Evolutionary conservation across 1,140 invertebrate species (phyloP).

Genomic region (Diachasma alloeum): DNA sequence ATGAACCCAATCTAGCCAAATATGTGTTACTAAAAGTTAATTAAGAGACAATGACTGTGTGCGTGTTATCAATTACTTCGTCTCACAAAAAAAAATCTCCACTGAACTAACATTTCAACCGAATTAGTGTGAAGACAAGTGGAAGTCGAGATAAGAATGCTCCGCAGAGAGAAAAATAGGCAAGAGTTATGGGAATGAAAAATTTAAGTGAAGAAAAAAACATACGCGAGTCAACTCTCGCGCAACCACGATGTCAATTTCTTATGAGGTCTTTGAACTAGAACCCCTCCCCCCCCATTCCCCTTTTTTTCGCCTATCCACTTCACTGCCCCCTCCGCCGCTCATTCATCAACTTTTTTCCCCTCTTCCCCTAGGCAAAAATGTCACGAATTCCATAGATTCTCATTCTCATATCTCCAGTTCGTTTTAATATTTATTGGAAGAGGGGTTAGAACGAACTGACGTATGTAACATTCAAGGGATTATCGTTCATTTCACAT

Average conservation of each 20-base stretch:
- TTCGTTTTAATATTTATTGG: not conserved
- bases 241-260: constrained; percentile 57
- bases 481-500: not conserved
- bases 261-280: constrained; percentile 44
- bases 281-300: not conserved
- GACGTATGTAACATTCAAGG: not conserved
- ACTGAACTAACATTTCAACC: not conserved
- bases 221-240: constrained; percentile 37
- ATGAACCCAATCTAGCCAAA: constrained; percentile 7
- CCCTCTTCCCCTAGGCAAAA: constrained; percentile 35
- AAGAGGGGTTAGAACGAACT: not conserved
- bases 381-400: not conserved
- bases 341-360: constrained; percentile 38
- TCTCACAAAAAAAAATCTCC: not conserved
- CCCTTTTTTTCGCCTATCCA: constrained; percentile 8
- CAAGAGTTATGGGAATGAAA: constrained; percentile 30
- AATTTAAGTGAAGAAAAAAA: constrained; percentile 11
- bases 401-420: not conserved
- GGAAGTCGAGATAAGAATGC: not conserved
- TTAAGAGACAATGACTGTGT: not conserved
- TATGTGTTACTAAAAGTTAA: not conserved
- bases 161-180: not conserved
- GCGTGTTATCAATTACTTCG: not conserved
- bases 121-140: not conserved
- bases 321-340: constrained; percentile 37